Evolutionary conservation across 2,888 invertebrate genomes (phyloP), one percentile per base, ranked within the genome.

Genomic region (Athalia cordata): DNA sequence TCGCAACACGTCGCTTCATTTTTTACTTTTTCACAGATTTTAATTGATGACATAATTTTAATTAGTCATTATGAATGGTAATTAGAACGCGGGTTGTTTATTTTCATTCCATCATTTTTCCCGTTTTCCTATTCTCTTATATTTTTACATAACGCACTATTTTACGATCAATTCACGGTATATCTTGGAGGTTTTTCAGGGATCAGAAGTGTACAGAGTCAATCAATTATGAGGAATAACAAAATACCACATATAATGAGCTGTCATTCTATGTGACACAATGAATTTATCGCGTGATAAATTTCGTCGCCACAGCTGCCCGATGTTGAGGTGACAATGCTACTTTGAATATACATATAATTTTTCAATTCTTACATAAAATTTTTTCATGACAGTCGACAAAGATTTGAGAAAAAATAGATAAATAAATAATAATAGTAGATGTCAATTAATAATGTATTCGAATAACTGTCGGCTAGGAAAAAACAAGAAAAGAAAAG

Each of bases 1-100:
- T 43, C 55, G 55, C 55, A 55, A 55, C 55, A 68, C 29, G n/a
- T 55, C 50, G 50, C 29, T 29, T 67, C 50, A 67, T 49, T 66
- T 57, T 79, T 62, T 68, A 79, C 74, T 78, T 68, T 70, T 68
- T 70, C 74, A 81, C 82, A 81, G 80, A 76, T 45, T 84, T 85
- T 83, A 84, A 86, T 87, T 87, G 87, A 87, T 29, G 2, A 29
- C 86, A 88, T 87, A 81, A 80, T 81, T 80, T 78, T 79, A 80
- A 67, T 78, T 68, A 75, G 57, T 62, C 47, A 50, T 62, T 50
- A 5, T 15, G 11, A 29, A 13, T 6, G 4, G 55, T 7, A 55
- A 49, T 47, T 47, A 49, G 49, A 66, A 70, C 57, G n/a, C 64
- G 64, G 13, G 5, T 8, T 55, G 3, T 55, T 2, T 3, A 55